Evolutionary conservation across 37 sponge, comb jelly and placozoan genomes (phyloP).

Genomic region (Mnemiopsis leidyi): DNA sequence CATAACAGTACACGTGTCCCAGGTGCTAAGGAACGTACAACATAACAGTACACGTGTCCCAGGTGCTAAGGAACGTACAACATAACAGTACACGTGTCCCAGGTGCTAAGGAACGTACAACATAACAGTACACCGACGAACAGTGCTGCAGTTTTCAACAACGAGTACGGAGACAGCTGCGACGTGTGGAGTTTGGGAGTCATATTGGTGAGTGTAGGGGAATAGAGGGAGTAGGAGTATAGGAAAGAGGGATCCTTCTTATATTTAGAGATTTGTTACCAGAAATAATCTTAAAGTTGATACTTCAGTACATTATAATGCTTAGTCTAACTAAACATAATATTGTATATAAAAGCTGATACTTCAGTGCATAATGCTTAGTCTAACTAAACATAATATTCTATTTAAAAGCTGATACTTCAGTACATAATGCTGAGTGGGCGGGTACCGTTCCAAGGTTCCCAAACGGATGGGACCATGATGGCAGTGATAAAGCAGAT

Average conservation of each 20-base stretch:
- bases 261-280: too few species aligned
- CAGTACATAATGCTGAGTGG: constrained; percentile 93
- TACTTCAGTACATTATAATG: too few species aligned
- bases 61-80: not conserved
- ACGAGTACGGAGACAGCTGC: constrained; percentile 87
- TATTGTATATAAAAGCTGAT: too few species aligned
- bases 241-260: too few species aligned
- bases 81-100: not conserved
- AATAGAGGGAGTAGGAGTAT: too few species aligned
- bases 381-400: too few species aligned
- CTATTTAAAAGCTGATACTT: too few species aligned
- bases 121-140: constrained; percentile 8
- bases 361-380: too few species aligned
- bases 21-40: not conserved
- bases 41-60: not conserved
- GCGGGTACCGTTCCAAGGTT: constrained; percentile 83
- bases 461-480: constrained; percentile 52
- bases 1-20: not conserved
- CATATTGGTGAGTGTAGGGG: constrained; percentile 89
- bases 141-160: constrained; percentile 63
- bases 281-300: too few species aligned
- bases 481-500: constrained; percentile 77
- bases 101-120: constrained; percentile 19
- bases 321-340: too few species aligned
- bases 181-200: constrained; percentile 97